A percentile compares a stretch with the other conserved stretches of the same genome.
These are phyloP conservation scores for Pampusana beccarii DNA, from an alignment of 2,113 vertebrate genomes.

Conservation along the genomic window DNA sequence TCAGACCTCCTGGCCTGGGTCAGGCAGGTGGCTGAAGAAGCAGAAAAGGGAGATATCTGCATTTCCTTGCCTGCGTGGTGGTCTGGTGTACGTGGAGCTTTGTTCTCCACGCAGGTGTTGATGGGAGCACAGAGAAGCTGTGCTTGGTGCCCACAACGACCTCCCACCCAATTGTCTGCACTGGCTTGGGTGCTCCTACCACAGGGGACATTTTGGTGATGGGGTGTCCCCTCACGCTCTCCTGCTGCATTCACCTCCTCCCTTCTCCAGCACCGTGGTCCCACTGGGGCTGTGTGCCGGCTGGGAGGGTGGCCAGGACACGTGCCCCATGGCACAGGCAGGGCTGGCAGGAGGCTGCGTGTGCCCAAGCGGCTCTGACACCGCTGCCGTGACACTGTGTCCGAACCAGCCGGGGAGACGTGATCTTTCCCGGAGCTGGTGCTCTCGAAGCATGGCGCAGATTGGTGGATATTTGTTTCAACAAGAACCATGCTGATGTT, in stretches of 20 bases:
- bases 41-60: neutral
- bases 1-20: neutral
- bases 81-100: fast-evolving
- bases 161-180: too few species aligned
- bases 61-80: fast-evolving
- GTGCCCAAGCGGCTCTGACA: fast-evolving
- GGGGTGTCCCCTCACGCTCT: neutral
- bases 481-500: conserved; percentile 28
- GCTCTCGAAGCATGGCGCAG: neutral
- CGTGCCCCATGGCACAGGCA: fast-evolving
- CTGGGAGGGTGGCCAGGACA: fast-evolving
- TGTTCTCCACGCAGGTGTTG: fast-evolving
- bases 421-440: neutral
- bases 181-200: neutral
- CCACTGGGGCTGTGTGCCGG: fast-evolving
- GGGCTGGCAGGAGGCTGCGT: neutral
- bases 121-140: fast-evolving
- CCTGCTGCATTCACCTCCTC: neutral
- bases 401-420: neutral
- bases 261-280: fast-evolving
- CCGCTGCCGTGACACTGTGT: fast-evolving
- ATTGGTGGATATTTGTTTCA: neutral
- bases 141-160: neutral
- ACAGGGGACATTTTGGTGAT: fast-evolving
- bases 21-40: neutral